Evolutionary conservation across 2,797 vertebrate genomes (phyloP).

Genomic region (Syndactyla subalaris): DNA sequence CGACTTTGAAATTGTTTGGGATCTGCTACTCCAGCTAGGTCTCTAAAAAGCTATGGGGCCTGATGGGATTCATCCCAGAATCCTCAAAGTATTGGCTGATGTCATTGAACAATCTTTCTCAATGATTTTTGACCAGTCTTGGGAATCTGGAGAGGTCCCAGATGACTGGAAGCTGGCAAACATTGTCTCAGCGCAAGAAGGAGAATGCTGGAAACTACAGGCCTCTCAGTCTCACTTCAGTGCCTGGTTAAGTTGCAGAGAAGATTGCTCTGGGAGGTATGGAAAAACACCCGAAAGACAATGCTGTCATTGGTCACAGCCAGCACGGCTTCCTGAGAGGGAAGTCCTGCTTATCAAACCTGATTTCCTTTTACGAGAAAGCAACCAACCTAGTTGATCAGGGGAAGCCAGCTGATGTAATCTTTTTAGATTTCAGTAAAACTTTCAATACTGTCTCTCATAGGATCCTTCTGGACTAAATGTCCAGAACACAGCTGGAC

Average conservation of each 20-base stretch:
- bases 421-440: not conserved
- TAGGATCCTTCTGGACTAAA: not conserved
- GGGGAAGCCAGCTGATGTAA: not conserved
- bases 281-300: not conserved
- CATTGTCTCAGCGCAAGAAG: not conserved
- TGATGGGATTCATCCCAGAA: not conserved
- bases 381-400: not conserved
- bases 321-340: not conserved
- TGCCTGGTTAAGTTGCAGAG: not conserved
- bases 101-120: not conserved
- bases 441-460: not conserved
- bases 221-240: not conserved
- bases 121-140: not conserved
- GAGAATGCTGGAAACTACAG: not conserved
- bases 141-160: not conserved
- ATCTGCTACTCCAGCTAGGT: not conserved
- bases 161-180: not conserved
- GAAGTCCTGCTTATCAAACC: not conserved
- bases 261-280: not conserved
- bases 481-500: not conserved
- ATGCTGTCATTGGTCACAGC: not conserved
- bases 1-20: not conserved
- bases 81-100: not conserved
- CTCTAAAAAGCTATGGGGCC: not conserved
- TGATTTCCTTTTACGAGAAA: not conserved